Percentiles rank a stretch among this genome's conserved stretches.
These are phyloP conservation scores for Calidris pugnax DNA, from an alignment of 2,113 vertebrate species.

Conservation along the genomic window DNA sequence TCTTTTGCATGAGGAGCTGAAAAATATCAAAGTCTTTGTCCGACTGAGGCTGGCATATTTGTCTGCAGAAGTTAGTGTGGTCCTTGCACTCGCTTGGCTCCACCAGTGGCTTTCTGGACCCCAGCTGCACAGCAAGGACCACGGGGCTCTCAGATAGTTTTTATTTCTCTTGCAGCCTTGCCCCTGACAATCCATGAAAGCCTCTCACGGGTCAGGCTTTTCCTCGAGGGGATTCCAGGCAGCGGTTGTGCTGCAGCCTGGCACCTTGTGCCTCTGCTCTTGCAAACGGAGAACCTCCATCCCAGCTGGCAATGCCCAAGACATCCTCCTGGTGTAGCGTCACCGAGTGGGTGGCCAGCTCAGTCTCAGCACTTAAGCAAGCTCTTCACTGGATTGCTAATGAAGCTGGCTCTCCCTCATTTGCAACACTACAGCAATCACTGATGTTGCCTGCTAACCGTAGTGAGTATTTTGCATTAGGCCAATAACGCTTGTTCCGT, in stretches of 20 bases:
- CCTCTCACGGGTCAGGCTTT: not conserved
- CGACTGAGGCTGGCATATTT: not conserved
- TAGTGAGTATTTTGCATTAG: not conserved
- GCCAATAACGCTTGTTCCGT: fast-evolving
- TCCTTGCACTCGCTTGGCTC: not conserved
- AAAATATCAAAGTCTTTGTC: slow-evolving; percentile 20
- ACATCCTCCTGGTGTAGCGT: not conserved
- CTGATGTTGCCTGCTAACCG: not conserved
- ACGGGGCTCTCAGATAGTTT: fast-evolving
- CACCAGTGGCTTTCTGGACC: not conserved
- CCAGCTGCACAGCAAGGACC: not conserved
- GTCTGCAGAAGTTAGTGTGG: not conserved
- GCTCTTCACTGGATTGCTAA: not conserved
- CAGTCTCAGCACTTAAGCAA: not conserved
- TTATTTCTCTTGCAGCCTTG: not conserved
- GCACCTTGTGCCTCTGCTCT: not conserved
- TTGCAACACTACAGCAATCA: not conserved
- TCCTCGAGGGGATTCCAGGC: not conserved
- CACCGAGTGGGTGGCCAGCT: not conserved
- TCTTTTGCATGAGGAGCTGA: not conserved
- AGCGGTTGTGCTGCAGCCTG: not conserved
- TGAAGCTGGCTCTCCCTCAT: not conserved
- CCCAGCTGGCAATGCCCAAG: fast-evolving
- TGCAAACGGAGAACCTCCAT: not conserved
- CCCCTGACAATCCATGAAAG: not conserved